Evolutionary conservation across 92 coral and sea anemone genomes (phyloP), one percentile per base, ranked within the genome.

Genomic region (Actinostola sp.): DNA sequence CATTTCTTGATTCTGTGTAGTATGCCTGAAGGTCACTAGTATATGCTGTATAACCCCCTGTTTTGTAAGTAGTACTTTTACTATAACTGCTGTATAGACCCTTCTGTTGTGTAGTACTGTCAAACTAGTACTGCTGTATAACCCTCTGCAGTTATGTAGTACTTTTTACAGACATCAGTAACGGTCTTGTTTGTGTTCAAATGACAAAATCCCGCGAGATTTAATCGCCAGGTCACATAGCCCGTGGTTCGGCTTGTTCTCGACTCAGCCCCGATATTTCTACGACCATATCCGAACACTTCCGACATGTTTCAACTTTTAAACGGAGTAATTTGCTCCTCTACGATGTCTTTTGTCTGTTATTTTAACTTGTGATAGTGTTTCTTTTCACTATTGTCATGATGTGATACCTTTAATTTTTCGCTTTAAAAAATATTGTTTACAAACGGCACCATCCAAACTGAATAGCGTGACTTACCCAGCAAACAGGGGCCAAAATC

Each of bases 401-500:
- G n/a, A n/a, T n/a, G n/a, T n/a, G n/a, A n/a, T n/a, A n/a, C n/a
- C n/a, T n/a, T n/a, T n/a, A n/a, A n/a, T n/a, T n/a, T n/a, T n/a
- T n/a, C n/a, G n/a, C n/a, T n/a, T n/a, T n/a, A n/a, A n/a, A n/a
- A n/a, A n/a, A n/a, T n/a, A n/a, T n/a, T n/a, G n/a, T n/a, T n/a
- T n/a, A n/a, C n/a, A n/a, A n/a, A n/a, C n/a, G n/a, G n/a, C n/a
- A n/a, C n/a, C n/a, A n/a, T n/a, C n/a, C n/a, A n/a, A n/a, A n/a
- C n/a, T n/a, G n/a, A n/a, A n/a, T n/a, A n/a, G n/a, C n/a, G n/a
- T 52, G 21, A 52, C 9, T 4, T 8, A 24, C 59, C 5, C 59
- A 17, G 23, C 46, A 1, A 67, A 60, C 59, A 45, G 71, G 8
- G 31, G 36, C 57, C 45, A 63, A 82, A 82, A 76, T 74, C 75